A percentile compares a stretch with the other conserved stretches of the same genome.
Evolutionary conservation across 2,113 vertebrate genomes (phyloP).

Genomic region (Mugil cephalus): DNA sequence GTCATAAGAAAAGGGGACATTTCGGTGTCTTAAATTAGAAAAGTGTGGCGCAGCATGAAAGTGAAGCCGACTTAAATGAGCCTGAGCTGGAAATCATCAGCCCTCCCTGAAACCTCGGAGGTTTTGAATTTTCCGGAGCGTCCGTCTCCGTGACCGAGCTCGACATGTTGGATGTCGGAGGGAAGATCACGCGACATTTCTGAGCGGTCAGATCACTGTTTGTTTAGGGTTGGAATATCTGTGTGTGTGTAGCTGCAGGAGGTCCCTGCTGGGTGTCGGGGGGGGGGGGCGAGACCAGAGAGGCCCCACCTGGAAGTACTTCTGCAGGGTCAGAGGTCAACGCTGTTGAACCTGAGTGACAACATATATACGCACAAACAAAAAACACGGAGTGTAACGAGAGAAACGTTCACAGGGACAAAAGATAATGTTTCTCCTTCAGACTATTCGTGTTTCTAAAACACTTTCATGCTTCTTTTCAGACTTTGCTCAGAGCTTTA

Average conservation of each 20-base stretch:
- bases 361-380: conserved; percentile 76
- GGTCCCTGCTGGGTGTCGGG: conserved; percentile 47
- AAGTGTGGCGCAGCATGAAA: too few relatives aligned
- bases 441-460: background rate
- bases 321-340: conserved; percentile 80
- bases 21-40: too few relatives aligned
- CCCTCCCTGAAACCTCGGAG: background rate
- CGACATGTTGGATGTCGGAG: conserved; percentile 16
- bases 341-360: conserved; percentile 83
- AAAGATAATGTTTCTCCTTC: conserved; percentile 17
- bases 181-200: conserved; percentile 49
- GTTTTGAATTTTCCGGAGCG: background rate
- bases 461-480: background rate
- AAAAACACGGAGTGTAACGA: conserved; percentile 64
- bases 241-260: conserved; percentile 72
- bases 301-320: conserved; percentile 85
- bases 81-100: background rate
- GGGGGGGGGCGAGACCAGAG: conserved; percentile 62
- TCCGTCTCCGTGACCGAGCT: conserved; percentile 1
- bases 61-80: too few relatives aligned
- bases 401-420: conserved; percentile 64
- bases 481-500: background rate
- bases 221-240: conserved; percentile 72
- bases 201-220: conserved; percentile 62
- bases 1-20: too few relatives aligned